Percentiles rank a stretch among this genome's conserved stretches.
These are phyloP conservation scores for Thereva unica DNA, from an alignment of 2,888 invertebrate genomes.

Conservation along the genomic window DNA sequence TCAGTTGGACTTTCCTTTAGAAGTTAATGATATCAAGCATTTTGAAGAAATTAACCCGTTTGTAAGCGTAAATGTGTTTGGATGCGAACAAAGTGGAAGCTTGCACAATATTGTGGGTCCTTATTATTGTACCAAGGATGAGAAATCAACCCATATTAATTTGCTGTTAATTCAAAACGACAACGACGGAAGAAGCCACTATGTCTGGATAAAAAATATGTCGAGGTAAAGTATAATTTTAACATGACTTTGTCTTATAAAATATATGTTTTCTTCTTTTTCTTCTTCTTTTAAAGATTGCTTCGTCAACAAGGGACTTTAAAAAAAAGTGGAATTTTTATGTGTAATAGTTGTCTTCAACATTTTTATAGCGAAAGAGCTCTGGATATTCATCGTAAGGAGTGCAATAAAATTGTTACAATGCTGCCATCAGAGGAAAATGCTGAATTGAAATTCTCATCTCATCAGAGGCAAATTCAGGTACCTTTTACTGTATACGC, in stretches of 20 bases:
- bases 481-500: not conserved
- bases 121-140: constrained; percentile 6
- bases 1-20: constrained; percentile 43
- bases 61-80: constrained; percentile 40
- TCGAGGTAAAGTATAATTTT: not conserved
- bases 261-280: not conserved
- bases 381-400: not conserved
- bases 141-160: constrained; percentile 11
- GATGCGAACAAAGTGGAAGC: not conserved
- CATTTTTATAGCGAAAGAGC: constrained; percentile 10
- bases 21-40: constrained; percentile 41
- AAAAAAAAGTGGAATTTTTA: not conserved
- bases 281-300: not conserved
- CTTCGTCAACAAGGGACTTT: not conserved
- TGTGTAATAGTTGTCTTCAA: not conserved
- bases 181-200: constrained; percentile 3
- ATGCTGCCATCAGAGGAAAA: constrained; percentile 2
- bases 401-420: constrained; percentile 5
- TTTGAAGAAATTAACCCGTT: constrained; percentile 42
- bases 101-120: not conserved
- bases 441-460: not conserved
- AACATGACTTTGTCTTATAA: not conserved
- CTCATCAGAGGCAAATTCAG: constrained; percentile 1
- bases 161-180: constrained; percentile 3
- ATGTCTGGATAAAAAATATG: constrained; percentile 15